phyloP scores from a whole-genome alignment of 2,797 vertebrate species.

The Ambastaia sidthimunki region DNA sequence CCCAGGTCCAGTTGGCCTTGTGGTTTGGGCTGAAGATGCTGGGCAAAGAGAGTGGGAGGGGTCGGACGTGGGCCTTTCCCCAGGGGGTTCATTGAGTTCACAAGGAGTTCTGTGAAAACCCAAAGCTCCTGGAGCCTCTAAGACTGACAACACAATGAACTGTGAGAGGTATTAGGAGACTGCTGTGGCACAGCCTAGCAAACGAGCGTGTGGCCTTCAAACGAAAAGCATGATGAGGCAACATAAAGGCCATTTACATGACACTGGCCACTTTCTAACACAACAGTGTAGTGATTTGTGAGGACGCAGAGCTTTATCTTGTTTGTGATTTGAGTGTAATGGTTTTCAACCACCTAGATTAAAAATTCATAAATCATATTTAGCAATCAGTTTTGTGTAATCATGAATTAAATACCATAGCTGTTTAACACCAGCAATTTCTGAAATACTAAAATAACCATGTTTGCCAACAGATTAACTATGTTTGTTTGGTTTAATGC shows the following conservation, averaged over 20 bases:
- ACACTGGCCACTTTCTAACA: slow-evolving; percentile 72
- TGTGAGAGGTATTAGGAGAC: slow-evolving; percentile 74
- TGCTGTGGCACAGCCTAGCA: slow-evolving; percentile 67
- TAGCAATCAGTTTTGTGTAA: slow-evolving; percentile 7
- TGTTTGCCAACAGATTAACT: slow-evolving; percentile 81
- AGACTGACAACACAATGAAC: slow-evolving; percentile 81
- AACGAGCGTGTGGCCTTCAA: slow-evolving; percentile 73
- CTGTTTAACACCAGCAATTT: slow-evolving; percentile 56
- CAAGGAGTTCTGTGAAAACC: slow-evolving; percentile 62
- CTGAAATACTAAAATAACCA: slow-evolving; percentile 75
- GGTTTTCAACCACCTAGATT: slow-evolving; percentile 18
- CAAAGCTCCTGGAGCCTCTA: slow-evolving; percentile 64
- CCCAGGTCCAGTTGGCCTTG: slow-evolving; percentile 73
- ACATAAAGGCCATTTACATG: slow-evolving; percentile 79
- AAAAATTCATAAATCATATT: slow-evolving; percentile 53
- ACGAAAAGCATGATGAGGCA: slow-evolving; percentile 73
- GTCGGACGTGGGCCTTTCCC: slow-evolving; percentile 66
- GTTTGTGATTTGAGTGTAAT: slow-evolving; percentile 26
- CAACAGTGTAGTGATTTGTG: slow-evolving; percentile 36
- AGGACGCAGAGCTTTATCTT: slow-evolving; percentile 25
- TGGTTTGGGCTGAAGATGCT: slow-evolving; percentile 47
- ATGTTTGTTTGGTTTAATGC: slow-evolving; percentile 78
- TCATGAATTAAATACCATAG: slow-evolving; percentile 21
- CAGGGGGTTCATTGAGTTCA: slow-evolving; percentile 79
- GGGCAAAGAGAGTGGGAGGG: slow-evolving; percentile 55